Evolutionary conservation across 92 coral and sea anemone genomes (phyloP).

Genomic region (Desmophyllum pertusum): DNA sequence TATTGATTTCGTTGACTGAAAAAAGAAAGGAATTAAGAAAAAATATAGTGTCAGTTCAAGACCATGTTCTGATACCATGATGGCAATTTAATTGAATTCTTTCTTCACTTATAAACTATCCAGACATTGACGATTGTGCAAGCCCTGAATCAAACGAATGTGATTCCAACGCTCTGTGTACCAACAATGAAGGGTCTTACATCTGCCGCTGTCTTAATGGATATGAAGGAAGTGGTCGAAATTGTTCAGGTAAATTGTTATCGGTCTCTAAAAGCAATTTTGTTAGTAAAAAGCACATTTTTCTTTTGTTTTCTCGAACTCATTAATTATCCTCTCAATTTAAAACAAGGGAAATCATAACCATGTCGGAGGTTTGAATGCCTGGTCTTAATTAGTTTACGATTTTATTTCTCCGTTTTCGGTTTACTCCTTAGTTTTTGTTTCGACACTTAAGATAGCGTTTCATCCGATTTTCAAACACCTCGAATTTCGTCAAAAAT

Average conservation of each 20-base stretch:
- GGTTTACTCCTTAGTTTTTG: too few relatives aligned
- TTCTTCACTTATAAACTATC: not conserved
- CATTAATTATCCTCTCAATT: too few relatives aligned
- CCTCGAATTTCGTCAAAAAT: too few relatives aligned
- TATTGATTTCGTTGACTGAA: too few relatives aligned
- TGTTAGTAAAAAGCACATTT: not conserved
- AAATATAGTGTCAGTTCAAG: too few relatives aligned
- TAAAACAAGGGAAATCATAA: too few relatives aligned
- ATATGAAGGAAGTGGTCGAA: not conserved
- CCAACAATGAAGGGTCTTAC: constrained; percentile 40
- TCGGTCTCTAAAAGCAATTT: not conserved
- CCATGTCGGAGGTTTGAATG: constrained; percentile 30
- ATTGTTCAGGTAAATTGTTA: not conserved
- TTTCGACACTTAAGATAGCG: too few relatives aligned
- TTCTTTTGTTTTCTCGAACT: not conserved
- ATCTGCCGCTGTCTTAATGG: constrained; percentile 38
- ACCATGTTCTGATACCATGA: not conserved
- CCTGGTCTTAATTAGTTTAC: constrained; percentile 28
- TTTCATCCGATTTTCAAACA: too few relatives aligned
- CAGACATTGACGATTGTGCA: constrained; percentile 57
- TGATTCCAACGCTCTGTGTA: constrained; percentile 52
- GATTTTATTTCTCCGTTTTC: too few relatives aligned
- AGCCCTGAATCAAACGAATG: constrained; percentile 39
- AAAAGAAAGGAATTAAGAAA: too few relatives aligned
- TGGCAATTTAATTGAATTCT: not conserved